Percentiles rank a stretch among this genome's conserved stretches.
phyloP scores from a whole-genome alignment of 35 echinoderm and acorn worm genomes.

The Strongylocentrotus purpuratus region DNA sequence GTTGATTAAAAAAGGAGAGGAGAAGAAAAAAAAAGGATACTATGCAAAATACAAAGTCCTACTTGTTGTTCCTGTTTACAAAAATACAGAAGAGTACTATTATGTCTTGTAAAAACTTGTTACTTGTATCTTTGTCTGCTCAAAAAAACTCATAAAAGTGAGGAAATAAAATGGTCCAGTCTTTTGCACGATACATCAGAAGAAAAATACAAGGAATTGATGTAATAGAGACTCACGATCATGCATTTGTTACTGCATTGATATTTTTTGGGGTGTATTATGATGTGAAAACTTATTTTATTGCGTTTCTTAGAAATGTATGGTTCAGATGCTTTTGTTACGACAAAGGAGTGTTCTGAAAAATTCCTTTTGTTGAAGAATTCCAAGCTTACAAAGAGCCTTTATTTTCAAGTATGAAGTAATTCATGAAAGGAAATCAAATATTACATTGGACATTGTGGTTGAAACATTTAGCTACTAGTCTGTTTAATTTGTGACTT shows the following conservation, averaged over 20 bases:
- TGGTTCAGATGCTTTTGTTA: neutral
- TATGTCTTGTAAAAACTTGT: constrained; percentile 30
- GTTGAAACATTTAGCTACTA: neutral
- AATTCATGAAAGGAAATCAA: neutral
- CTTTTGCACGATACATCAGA: constrained; percentile 3
- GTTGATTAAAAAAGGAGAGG: neutral
- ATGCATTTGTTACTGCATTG: neutral
- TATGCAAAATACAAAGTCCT: constrained; percentile 29
- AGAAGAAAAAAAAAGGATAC: neutral
- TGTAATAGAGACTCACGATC: constrained; percentile 14
- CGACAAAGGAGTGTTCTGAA: neutral
- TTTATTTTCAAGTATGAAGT: neutral
- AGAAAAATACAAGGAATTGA: constrained; percentile 3
- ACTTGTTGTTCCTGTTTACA: neutral
- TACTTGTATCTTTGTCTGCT: constrained; percentile 23
- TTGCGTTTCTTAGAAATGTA: neutral
- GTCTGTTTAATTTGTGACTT: neutral
- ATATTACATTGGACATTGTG: neutral
- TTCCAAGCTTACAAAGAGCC: neutral
- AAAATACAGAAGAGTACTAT: constrained; percentile 25
- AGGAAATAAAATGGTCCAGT: constrained; percentile 31
- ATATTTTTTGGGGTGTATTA: neutral
- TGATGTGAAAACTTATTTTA: neutral
- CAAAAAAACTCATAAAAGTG: neutral
- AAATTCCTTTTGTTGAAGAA: constrained; percentile 4